phyloP scores from a whole-genome alignment of 2,113 vertebrate species.

The Nematolebias whitei region DNA sequence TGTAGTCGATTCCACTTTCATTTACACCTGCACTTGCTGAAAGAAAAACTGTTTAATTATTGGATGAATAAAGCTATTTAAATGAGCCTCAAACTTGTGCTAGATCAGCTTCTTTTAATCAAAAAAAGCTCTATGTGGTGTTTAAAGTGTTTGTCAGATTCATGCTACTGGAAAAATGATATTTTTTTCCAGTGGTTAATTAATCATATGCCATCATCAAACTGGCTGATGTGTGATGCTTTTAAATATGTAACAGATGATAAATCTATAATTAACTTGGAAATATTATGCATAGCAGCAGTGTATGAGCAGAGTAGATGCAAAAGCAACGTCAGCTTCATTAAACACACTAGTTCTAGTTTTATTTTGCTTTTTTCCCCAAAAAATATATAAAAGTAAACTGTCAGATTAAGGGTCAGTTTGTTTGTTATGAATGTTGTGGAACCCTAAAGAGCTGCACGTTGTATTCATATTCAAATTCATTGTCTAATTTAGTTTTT shows the following conservation, averaged over 20 bases:
- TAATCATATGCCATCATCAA: constrained; percentile 64
- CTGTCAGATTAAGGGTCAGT: constrained; percentile 43
- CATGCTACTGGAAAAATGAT: constrained; percentile 61
- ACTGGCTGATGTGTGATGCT: constrained; percentile 52
- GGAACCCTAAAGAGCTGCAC: constrained; percentile 25
- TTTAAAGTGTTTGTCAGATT: constrained; percentile 48
- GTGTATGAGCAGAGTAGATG: constrained; percentile 39
- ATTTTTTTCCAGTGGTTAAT: constrained; percentile 50
- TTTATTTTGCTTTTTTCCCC: constrained; percentile 35
- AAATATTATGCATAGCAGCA: constrained; percentile 44
- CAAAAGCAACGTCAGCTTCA: constrained; percentile 9
- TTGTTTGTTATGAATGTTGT: constrained; percentile 31
- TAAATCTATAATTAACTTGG: constrained; percentile 65
- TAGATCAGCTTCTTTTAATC: constrained; percentile 18
- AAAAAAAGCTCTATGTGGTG: constrained; percentile 24
- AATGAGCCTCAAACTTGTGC: constrained; percentile 16
- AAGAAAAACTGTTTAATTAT: constrained; percentile 25
- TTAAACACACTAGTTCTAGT: constrained; percentile 44
- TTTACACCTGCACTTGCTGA: constrained; percentile 29
- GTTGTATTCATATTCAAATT: constrained; percentile 63
- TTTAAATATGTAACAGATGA: constrained; percentile 71
- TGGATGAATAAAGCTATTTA: constrained; percentile 11
- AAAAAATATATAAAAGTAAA: constrained; percentile 12
- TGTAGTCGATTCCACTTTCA: constrained; percentile 37
- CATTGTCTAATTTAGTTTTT: constrained; percentile 26